A percentile compares a stretch with the other conserved stretches of the same genome.
These are phyloP conservation scores for Limosa lapponica DNA, from an alignment of 2,797 vertebrate species.

Conservation along the genomic window DNA sequence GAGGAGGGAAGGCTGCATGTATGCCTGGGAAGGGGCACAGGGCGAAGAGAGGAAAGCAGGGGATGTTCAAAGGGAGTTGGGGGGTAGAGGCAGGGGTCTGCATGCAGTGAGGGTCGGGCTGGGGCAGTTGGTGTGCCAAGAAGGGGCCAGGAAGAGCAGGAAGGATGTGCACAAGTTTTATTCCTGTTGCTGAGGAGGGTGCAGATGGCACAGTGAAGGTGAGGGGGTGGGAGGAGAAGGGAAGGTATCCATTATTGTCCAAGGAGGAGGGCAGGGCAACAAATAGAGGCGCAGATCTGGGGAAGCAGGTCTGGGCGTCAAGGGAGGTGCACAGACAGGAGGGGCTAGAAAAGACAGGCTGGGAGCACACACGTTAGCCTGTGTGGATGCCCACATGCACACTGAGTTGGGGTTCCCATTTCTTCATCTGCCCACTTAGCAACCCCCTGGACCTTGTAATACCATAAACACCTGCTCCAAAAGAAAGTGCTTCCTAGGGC, in stretches of 20 bases:
- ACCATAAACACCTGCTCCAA: neutral
- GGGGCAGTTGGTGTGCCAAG: neutral
- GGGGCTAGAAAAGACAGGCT: neutral
- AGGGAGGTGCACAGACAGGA: neutral
- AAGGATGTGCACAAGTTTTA: neutral
- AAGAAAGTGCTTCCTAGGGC: neutral
- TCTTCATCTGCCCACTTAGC: neutral
- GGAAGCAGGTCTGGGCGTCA: neutral
- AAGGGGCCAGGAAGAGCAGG: neutral
- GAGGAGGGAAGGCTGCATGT: neutral
- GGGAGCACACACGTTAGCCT: neutral
- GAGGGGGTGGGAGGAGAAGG: neutral
- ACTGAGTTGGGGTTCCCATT: neutral
- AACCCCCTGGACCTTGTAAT: neutral
- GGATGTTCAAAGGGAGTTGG: neutral
- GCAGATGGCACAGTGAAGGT: neutral
- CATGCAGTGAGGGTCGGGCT: fast-evolving
- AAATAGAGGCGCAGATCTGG: neutral
- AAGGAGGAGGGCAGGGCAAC: neutral
- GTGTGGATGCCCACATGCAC: neutral
- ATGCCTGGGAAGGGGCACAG: neutral
- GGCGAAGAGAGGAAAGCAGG: neutral
- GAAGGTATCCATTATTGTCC: neutral
- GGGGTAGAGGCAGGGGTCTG: neutral
- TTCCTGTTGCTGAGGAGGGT: neutral